Conservation (phyloP, 2,888 invertebrate genomes). For the Ormyrus nitidulus region DNA sequence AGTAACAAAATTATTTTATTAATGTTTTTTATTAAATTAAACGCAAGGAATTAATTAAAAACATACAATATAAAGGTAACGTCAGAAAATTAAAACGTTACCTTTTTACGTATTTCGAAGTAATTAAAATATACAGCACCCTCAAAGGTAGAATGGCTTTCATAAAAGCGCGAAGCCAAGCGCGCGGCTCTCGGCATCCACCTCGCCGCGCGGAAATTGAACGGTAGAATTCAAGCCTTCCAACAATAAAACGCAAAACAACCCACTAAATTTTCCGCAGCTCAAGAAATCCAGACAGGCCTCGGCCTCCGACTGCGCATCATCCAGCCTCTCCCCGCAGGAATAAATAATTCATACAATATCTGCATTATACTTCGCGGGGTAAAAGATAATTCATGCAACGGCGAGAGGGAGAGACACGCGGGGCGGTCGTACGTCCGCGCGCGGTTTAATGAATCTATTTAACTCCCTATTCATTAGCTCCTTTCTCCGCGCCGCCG, state of each 20-base stretch:
- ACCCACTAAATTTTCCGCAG: neutral
- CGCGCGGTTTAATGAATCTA: slow-evolving; percentile 37
- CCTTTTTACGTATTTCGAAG: too few relatives aligned
- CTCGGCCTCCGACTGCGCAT: neutral
- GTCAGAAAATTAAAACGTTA: too few relatives aligned
- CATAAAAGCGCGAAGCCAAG: too few relatives aligned
- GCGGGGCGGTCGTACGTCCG: neutral
- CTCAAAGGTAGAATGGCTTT: too few relatives aligned
- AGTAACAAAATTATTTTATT: too few relatives aligned
- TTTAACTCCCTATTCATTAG: slow-evolving; percentile 46
- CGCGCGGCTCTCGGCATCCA: too few relatives aligned
- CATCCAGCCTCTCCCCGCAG: neutral
- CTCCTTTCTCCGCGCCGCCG: neutral
- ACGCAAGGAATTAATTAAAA: too few relatives aligned
- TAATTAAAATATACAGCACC: too few relatives aligned
- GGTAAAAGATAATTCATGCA: slow-evolving; percentile 26
- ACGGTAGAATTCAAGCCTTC: too few relatives aligned
- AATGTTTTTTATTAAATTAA: too few relatives aligned
- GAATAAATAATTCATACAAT: slow-evolving; percentile 41
- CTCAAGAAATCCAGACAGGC: neutral
- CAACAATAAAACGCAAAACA: neutral
- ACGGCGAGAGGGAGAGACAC: neutral
- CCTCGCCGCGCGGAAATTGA: too few relatives aligned
- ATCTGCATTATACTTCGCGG: slow-evolving; percentile 4
- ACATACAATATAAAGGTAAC: too few relatives aligned